Evolutionary conservation across 2,797 vertebrate species (phyloP).

Genomic region (Columba guinea): DNA sequence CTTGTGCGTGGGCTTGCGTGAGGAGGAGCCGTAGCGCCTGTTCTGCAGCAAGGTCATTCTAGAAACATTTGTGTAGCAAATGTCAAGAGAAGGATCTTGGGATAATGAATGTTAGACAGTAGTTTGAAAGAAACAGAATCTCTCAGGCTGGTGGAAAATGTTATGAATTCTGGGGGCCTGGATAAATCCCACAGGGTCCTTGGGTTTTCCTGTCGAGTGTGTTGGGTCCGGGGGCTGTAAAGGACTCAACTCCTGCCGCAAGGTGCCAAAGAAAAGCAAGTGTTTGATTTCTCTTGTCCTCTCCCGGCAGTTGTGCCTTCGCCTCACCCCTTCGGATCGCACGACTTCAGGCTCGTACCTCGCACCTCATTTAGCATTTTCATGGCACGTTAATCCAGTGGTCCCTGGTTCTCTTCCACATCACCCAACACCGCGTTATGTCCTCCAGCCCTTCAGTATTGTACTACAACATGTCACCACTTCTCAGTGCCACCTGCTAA

Average conservation of each 20-base stretch:
- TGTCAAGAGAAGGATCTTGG: neutral
- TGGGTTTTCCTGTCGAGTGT: neutral
- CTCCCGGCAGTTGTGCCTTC: constrained; percentile 30
- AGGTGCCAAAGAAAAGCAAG: neutral
- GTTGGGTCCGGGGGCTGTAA: neutral
- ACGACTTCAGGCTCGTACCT: constrained; percentile 10
- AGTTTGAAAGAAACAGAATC: neutral
- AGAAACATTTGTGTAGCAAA: neutral
- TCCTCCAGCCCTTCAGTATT: neutral
- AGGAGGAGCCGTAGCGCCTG: neutral
- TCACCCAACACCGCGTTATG: constrained; percentile 34
- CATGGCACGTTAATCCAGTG: neutral
- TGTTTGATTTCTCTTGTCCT: constrained; percentile 17
- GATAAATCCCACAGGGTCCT: neutral
- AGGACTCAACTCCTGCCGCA: neutral
- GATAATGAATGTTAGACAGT: neutral
- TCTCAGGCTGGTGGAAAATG: neutral
- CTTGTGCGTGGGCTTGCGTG: neutral
- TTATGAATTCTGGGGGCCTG: neutral
- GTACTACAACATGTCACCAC: constrained; percentile 61
- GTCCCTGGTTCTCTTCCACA: constrained; percentile 4
- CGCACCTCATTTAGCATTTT: constrained; percentile 42
- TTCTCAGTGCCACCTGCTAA: constrained; percentile 53
- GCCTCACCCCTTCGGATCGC: constrained; percentile 12
- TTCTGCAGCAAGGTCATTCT: neutral